phyloP scores from a whole-genome alignment of 2,888 invertebrate species.

The Sminthurides aquaticus region DNA sequence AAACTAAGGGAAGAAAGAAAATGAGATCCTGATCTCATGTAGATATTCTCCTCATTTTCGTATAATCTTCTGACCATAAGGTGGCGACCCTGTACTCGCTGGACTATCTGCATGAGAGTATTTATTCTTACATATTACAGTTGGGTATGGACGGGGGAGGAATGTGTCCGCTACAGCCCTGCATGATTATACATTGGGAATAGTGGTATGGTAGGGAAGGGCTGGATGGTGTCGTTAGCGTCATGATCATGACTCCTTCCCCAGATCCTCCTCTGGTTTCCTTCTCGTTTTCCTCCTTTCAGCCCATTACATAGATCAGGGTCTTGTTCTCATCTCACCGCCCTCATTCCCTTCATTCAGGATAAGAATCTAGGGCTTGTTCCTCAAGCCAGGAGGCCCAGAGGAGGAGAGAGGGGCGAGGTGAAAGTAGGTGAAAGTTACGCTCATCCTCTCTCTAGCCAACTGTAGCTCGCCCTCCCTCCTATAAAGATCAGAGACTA shows the following conservation, averaged over 20 bases:
- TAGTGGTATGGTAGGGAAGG: too few species aligned
- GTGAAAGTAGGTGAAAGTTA: neutral
- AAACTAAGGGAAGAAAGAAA: too few species aligned
- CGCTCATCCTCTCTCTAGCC: neutral
- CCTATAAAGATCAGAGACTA: neutral
- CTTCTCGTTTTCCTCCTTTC: neutral
- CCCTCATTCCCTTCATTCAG: neutral
- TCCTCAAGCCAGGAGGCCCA: neutral
- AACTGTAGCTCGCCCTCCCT: neutral
- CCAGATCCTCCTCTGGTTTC: conserved; percentile 10
- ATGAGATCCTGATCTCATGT: too few species aligned
- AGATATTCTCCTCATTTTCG: too few species aligned
- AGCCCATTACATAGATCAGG: conserved; percentile 14
- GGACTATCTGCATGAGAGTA: too few species aligned
- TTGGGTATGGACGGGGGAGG: too few species aligned
- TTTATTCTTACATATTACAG: too few species aligned
- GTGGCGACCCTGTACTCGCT: too few species aligned
- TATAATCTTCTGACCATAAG: too few species aligned
- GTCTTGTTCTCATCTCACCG: neutral
- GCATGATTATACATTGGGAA: too few species aligned
- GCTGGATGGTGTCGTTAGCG: conserved; percentile 8
- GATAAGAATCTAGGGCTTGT: too few species aligned
- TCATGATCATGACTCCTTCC: conserved; percentile 12
- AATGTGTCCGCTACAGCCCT: too few species aligned
- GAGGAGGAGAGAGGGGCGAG: neutral